Conservation (phyloP, 2,113 vertebrate species). For the Leptodactylus fuscus region DNA sequence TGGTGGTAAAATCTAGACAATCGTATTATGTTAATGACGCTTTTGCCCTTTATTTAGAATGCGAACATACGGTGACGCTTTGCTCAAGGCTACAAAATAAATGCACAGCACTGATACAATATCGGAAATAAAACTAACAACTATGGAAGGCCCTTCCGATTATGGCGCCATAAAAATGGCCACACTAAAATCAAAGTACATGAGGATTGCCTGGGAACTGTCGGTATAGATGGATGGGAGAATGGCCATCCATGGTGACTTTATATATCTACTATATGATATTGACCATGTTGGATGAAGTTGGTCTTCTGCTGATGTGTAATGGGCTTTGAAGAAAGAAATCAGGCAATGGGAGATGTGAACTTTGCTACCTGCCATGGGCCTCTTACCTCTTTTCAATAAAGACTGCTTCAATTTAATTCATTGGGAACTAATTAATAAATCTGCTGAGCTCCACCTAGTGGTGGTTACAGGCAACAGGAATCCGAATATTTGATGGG, state of each 20-base stretch:
- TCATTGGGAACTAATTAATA: too few species aligned
- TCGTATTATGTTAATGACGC: constrained; percentile 37
- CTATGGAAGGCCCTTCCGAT: background rate
- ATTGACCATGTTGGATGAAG: background rate
- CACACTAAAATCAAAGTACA: background rate
- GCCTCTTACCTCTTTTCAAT: too few species aligned
- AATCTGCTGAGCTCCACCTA: too few species aligned
- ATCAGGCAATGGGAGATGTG: too few species aligned
- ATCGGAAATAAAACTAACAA: background rate
- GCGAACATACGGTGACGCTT: background rate
- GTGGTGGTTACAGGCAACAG: too few species aligned
- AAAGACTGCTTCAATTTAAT: too few species aligned
- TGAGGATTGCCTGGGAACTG: background rate
- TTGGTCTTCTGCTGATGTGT: too few species aligned
- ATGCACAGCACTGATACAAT: background rate
- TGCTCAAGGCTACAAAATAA: constrained; percentile 14
- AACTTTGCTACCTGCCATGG: too few species aligned
- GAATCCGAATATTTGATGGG: too few species aligned
- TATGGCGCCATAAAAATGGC: background rate
- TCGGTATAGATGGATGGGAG: too few species aligned
- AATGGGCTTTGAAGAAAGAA: too few species aligned
- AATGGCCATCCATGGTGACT: background rate
- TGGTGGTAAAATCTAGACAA: constrained; percentile 54
- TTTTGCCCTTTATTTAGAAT: constrained; percentile 47
- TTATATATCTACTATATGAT: background rate